Conservation (phyloP, 2,797 vertebrate species). For the Melanotaenia pygmaea region DNA sequence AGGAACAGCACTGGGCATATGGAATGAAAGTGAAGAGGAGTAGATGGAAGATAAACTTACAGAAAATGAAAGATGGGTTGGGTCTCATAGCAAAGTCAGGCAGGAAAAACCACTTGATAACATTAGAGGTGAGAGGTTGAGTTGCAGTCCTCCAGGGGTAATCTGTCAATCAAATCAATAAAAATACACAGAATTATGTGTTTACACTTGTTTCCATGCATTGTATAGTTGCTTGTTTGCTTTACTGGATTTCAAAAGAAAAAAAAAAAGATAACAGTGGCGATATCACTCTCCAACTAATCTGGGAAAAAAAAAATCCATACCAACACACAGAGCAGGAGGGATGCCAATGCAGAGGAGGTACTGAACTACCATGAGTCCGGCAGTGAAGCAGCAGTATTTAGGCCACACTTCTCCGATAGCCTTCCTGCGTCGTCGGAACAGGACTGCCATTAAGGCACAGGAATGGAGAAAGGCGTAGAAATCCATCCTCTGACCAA, state of each 20-base stretch:
- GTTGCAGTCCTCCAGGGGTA: slow-evolving; percentile 83
- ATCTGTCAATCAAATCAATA: slow-evolving; percentile 66
- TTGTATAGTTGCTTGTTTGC: neutral
- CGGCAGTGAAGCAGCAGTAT: slow-evolving; percentile 84
- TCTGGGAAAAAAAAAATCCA: neutral
- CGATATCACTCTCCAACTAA: neutral
- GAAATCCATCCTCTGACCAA: slow-evolving; percentile 84
- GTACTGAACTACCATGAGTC: slow-evolving; percentile 83
- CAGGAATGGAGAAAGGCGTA: slow-evolving; percentile 78
- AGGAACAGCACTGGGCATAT: neutral
- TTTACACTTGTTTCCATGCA: neutral
- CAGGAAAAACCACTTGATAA: slow-evolving; percentile 87
- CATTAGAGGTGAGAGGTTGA: slow-evolving; percentile 79
- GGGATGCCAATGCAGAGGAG: slow-evolving; percentile 84
- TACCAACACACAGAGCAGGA: slow-evolving; percentile 83
- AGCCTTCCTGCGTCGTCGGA: slow-evolving; percentile 81
- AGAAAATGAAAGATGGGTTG: slow-evolving; percentile 82
- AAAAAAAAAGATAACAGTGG: neutral
- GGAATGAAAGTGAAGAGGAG: neutral
- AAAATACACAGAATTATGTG: neutral
- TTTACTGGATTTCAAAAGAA: too few relatives aligned
- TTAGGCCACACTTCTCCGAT: slow-evolving; percentile 86
- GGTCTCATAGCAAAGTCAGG: slow-evolving; percentile 85
- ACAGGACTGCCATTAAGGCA: slow-evolving; percentile 79
- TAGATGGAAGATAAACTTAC: slow-evolving; percentile 64